phyloP scores from a whole-genome alignment of 2,888 invertebrate genomes.

The Galeruca laticollis region DNA sequence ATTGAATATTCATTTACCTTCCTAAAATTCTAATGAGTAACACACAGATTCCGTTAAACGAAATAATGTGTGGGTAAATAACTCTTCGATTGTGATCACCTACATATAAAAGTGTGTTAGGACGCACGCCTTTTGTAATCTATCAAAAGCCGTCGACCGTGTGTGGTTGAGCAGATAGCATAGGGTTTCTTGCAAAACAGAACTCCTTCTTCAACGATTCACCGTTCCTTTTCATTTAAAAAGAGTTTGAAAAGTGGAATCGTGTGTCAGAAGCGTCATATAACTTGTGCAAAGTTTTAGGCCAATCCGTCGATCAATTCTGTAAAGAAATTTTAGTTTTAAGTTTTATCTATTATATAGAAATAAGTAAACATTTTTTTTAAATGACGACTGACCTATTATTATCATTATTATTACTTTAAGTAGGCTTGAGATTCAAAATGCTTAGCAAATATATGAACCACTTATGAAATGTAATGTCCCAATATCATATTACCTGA shows the following conservation, averaged over 20 bases:
- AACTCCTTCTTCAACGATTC: slow-evolving; percentile 27
- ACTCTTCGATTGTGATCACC: background rate
- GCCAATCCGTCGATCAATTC: background rate
- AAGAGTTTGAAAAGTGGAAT: slow-evolving; percentile 49
- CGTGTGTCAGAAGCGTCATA: slow-evolving; percentile 43
- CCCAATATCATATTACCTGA: too few species aligned
- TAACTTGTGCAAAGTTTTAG: slow-evolving; percentile 14
- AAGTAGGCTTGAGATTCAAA: too few species aligned
- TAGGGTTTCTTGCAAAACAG: slow-evolving; percentile 35
- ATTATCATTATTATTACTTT: too few species aligned
- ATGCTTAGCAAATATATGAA: too few species aligned
- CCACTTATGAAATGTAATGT: too few species aligned
- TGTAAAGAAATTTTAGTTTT: too few species aligned
- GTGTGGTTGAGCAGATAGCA: slow-evolving; percentile 22
- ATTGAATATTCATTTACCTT: background rate
- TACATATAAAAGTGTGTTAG: slow-evolving; percentile 13
- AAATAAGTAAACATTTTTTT: too few species aligned
- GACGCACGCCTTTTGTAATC: slow-evolving; percentile 27
- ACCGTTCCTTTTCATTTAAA: slow-evolving; percentile 42
- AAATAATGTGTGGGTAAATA: background rate
- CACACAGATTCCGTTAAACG: background rate
- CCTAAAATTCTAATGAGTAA: background rate
- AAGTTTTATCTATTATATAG: too few species aligned
- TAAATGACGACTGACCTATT: too few species aligned
- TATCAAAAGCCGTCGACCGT: slow-evolving; percentile 29